Percentiles rank a stretch among this genome's conserved stretches.
These are phyloP conservation scores for Asbolus verrucosus DNA, from an alignment of 1,140 invertebrate genomes.

Conservation along the genomic window DNA sequence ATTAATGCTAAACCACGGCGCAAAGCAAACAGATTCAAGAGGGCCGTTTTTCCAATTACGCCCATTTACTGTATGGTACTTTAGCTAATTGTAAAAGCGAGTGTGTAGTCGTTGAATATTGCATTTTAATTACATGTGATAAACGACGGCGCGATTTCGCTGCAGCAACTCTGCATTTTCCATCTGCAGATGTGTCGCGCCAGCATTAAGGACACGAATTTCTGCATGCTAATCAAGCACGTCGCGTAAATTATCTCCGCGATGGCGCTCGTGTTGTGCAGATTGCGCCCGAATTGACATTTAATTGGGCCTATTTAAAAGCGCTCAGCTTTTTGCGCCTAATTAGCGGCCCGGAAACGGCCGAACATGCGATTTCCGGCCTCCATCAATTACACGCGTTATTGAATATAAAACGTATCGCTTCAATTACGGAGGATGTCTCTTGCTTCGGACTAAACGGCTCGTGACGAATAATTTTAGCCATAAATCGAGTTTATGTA, in stretches of 20 bases:
- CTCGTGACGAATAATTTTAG: slow-evolving; percentile 48
- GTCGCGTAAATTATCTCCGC: slow-evolving; percentile 30
- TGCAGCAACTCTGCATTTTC: slow-evolving; percentile 15
- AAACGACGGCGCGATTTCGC: slow-evolving; percentile 40
- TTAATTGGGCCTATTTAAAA: slow-evolving; percentile 44
- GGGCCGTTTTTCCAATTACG: slow-evolving; percentile 58
- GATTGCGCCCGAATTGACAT: slow-evolving; percentile 43
- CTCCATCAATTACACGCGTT: slow-evolving; percentile 54
- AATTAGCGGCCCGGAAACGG: slow-evolving; percentile 20
- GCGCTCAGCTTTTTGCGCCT: slow-evolving; percentile 30
- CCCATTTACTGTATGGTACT: slow-evolving; percentile 55
- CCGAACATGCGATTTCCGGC: no score
- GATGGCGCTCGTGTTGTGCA: not conserved
- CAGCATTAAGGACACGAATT: slow-evolving; percentile 31
- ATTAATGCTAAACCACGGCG: slow-evolving; percentile 53
- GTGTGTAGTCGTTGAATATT: slow-evolving; percentile 51
- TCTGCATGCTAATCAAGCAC: slow-evolving; percentile 39
- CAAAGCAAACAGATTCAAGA: slow-evolving; percentile 53
- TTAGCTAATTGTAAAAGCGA: slow-evolving; percentile 56
- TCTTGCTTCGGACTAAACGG: slow-evolving; percentile 32
- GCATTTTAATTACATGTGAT: slow-evolving; percentile 44
- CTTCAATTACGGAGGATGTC: slow-evolving; percentile 43
- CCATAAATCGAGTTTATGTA: slow-evolving; percentile 37
- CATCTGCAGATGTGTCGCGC: not conserved
- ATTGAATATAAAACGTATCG: slow-evolving; percentile 49